These are phyloP conservation scores for Ardeotis arabs DNA, from an alignment of 2,113 vertebrate genomes.

Conservation along the genomic window DNA sequence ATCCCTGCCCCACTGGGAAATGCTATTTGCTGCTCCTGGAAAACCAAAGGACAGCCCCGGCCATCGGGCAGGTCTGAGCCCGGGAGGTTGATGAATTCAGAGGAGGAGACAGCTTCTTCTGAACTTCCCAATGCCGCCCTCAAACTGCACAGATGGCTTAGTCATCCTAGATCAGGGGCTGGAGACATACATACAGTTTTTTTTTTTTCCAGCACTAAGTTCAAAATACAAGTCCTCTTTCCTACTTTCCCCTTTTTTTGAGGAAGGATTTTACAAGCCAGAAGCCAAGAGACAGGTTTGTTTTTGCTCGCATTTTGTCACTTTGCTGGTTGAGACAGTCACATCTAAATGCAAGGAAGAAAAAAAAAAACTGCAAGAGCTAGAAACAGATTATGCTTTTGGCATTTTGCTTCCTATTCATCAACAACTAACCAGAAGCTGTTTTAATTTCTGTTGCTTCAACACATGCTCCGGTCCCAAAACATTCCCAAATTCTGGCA, in stretches of 20 bases:
- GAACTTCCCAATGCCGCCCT: not conserved
- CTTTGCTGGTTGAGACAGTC: conserved; percentile 38
- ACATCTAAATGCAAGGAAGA: not conserved
- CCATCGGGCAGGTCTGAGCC: not conserved
- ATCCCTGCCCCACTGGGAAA: not conserved
- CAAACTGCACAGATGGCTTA: not conserved
- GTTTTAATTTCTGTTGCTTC: conserved; percentile 61
- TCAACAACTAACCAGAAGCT: conserved; percentile 62
- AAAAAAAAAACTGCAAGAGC: not conserved
- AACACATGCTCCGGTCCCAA: conserved; percentile 59
- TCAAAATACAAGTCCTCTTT: not conserved
- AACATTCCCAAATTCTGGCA: conserved; percentile 55
- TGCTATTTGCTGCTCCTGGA: not conserved
- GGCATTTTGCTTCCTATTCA: conserved; percentile 62
- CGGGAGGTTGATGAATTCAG: not conserved
- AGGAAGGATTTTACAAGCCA: conserved; percentile 30
- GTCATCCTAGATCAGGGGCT: not conserved
- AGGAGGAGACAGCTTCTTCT: not conserved
- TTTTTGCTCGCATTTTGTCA: conserved; percentile 57
- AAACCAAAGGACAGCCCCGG: not conserved
- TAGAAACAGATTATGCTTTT: conserved; percentile 41
- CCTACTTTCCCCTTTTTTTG: not conserved
- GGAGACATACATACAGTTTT: rapidly evolving
- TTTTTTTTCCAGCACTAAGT: not conserved
- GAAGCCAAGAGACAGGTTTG: conserved; percentile 68